Evolutionary conservation across 2,888 invertebrate species (phyloP), one percentile per base, ranked within the genome.

Genomic region (Lithosia quadra): DNA sequence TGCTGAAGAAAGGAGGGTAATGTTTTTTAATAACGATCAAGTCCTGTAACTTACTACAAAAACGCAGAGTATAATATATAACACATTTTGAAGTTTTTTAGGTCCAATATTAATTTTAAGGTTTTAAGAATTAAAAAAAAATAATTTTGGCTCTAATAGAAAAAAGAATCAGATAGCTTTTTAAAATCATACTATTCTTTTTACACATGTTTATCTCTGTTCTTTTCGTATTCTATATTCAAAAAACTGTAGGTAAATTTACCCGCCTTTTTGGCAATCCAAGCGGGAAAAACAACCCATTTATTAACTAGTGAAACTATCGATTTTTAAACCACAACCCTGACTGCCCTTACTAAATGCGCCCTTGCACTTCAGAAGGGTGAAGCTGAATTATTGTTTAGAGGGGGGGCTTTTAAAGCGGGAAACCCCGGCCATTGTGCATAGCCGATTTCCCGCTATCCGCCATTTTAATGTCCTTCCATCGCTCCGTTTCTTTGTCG

Each of bases 331-430:
- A 70, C 73, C 76, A 75, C 90, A 85, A 80, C 86, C 80, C 91
- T 90, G 68, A 74, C 74, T 88, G 90, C 92, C 93, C 92, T 88
- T 90, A 74, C 87, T 92, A 90, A 94, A 91, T 93, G 94, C 93
- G 94, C 94, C 95, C 94, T 95, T 94, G 94, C 95, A 94, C 95
- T 94, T 94, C 91, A 92, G 91, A 92, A 92, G 94, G 94, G 94
- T 94, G 90, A 93, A 93, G 91, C 91, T 94, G 93, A 95, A 94
- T 95, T 95, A 95, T 95, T 94, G 95, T 94, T 93, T 92, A 92
- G 90, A 90, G 91, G 92, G 89, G 87, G 83, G 88, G 79, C 90
- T 92, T 94, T 94, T 93, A 94, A 94, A 93, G 90, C 91, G 94
- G 95, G 94, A 94, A 95, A 94, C 94, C 93, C 95, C 92, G 89